Evolutionary conservation across 2,888 invertebrate species (phyloP).

Genomic region (Physocephala rufipes): DNA sequence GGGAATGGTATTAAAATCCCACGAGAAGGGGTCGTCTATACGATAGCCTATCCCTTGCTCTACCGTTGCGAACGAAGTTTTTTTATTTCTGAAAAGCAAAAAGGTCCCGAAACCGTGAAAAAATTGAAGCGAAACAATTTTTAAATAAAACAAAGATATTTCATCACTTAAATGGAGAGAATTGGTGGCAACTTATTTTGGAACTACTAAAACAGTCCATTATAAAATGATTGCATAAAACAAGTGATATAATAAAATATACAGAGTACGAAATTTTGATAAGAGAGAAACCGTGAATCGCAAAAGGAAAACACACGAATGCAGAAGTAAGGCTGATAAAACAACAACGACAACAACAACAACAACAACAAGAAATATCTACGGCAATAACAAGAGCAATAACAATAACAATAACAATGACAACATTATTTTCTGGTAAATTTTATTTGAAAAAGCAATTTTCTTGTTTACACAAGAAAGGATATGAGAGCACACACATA

Average conservation of each 20-base stretch:
- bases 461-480: constrained; percentile 24
- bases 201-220: not conserved
- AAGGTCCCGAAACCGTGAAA: no score
- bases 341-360: not conserved
- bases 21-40: no score
- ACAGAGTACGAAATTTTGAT: not conserved
- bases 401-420: not conserved
- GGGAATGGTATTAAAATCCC: no score
- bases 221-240: not conserved
- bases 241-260: not conserved
- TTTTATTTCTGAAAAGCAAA: no score
- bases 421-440: constrained; percentile 5
- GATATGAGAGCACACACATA: constrained; percentile 11
- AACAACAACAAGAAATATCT: not conserved
- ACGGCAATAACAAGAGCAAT: not conserved
- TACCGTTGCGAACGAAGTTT: no score
- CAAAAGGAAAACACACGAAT: not conserved
- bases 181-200: no score
- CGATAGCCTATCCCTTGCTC: no score
- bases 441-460: constrained; percentile 30
- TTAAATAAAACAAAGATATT: no score
- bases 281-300: no score
- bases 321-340: not conserved
- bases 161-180: no score
- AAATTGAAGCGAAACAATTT: no score